Evolutionary conservation across 2,888 invertebrate genomes (phyloP), one percentile per base, ranked within the genome.

Genomic region (Tetragnatha montana): DNA sequence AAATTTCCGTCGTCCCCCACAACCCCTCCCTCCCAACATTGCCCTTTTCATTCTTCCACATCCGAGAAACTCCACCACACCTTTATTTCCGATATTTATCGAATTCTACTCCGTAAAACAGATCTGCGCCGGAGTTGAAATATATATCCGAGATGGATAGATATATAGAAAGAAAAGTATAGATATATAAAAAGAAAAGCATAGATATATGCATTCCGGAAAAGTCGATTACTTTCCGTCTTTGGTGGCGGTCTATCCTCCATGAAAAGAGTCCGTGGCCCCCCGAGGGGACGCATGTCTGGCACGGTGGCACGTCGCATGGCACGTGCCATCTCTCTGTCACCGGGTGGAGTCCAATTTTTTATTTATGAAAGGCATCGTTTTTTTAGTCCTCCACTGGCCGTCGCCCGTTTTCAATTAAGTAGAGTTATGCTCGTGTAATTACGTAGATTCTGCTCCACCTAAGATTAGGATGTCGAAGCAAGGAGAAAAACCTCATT

Each of bases 141-240:
- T 60, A 60, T 60, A 60, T 60, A 12, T 10, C 4, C 17, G 60
- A 17, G 14, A 75, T 68, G 78, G 49, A 76, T 50, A 69, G 47
- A 81, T n/a, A 87, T 74, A 78, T 47, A 51, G 69, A 8, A 19
- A 87, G 81, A 87, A 87, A 81, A 87, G 50, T 60, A 81, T n/a
- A 87, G 73, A 76, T 47, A 60, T 50, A 10, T 17, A 87, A 70
- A 87, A 81, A 81, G 81, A 35, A 76, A 76, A 88, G 35, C 35
- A 35, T 35, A 35, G 35, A 35, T 35, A 35, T 35, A 35, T 35
- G 35, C 84, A 84, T 83, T 74, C 80, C 17, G 69, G 49, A 82
- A 79, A 87, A 89, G 80, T 89, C 84, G 89, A 89, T 89, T 85
- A 85, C 84, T 81, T 75, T 85, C 80, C 76, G 75, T 74, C 80